phyloP scores from a whole-genome alignment of 37 sponge, comb jelly and placozoan species.

The Halisarca cf. caerulea region DNA sequence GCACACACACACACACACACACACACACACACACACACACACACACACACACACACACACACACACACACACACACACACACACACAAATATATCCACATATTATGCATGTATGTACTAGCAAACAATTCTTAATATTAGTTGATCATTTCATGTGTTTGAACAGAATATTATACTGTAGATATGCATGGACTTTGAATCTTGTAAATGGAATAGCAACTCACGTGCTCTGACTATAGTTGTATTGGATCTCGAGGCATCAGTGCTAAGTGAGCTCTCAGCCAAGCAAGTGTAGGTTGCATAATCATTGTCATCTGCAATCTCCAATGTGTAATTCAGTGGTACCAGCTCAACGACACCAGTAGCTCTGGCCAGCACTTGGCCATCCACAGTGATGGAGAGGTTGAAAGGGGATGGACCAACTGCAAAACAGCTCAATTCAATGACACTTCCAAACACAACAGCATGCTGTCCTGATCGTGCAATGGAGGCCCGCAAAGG shows the following conservation, averaged over 20 bases:
- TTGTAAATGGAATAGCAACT: not conserved
- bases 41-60: too few relatives aligned
- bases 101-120: too few relatives aligned
- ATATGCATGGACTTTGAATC: not conserved
- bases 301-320: not conserved
- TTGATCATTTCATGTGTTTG: too few relatives aligned
- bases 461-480: not conserved
- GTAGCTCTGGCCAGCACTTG: not conserved
- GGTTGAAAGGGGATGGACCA: slow-evolving; percentile 2
- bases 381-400: not conserved
- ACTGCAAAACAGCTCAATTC: not conserved
- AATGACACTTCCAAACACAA: slow-evolving; percentile 4
- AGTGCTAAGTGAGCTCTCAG: not conserved
- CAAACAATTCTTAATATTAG: too few relatives aligned
- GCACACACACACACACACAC: too few relatives aligned
- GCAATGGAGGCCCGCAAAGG: not conserved
- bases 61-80: too few relatives aligned
- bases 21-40: too few relatives aligned
- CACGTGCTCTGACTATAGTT: slow-evolving; percentile 7
- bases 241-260: not conserved
- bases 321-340: not conserved
- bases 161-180: too few relatives aligned
- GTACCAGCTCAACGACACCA: not conserved
- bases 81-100: too few relatives aligned
- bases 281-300: slow-evolving; percentile 9